A percentile compares a stretch with the other conserved stretches of the same genome.
These are phyloP conservation scores for Stenurella melanura DNA, from an alignment of 2,888 invertebrate species.

Conservation along the genomic window DNA sequence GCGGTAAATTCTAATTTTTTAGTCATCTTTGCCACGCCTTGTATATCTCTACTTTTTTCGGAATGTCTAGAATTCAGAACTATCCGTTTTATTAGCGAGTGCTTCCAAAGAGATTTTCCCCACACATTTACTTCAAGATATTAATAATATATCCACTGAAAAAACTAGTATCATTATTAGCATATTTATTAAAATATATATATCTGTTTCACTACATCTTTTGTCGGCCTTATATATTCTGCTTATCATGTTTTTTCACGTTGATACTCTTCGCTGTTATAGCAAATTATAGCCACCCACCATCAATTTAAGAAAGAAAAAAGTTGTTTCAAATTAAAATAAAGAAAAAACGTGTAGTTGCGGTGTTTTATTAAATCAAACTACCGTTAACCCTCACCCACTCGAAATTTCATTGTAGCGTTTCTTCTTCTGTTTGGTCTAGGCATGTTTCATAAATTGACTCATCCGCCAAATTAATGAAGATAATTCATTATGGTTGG, in stretches of 20 bases:
- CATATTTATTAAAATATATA: constrained; percentile 9
- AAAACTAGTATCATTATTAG: constrained; percentile 10
- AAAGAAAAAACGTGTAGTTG: neutral
- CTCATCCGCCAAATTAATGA: constrained; percentile 4
- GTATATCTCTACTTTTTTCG: no score
- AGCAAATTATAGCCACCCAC: constrained; percentile 6
- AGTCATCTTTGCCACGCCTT: no score
- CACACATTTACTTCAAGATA: neutral
- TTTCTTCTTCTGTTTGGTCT: neutral
- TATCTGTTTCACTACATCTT: constrained; percentile 13
- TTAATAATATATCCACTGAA: neutral
- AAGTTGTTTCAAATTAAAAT: neutral
- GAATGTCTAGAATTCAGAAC: no score
- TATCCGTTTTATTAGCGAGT: neutral
- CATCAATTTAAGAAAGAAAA: neutral
- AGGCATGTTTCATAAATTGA: neutral
- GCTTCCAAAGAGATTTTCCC: neutral
- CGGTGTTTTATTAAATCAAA: constrained; percentile 2
- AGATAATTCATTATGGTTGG: constrained; percentile 7
- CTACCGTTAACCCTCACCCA: constrained; percentile 12
- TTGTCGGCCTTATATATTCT: constrained; percentile 2
- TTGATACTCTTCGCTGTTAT: neutral
- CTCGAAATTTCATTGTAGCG: constrained; percentile 6
- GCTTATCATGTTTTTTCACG: constrained; percentile 11
- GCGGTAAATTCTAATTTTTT: no score